Evolutionary conservation across 2,888 invertebrate species (phyloP), one percentile per base, ranked within the genome.

Genomic region (Achlya flavicornis): DNA sequence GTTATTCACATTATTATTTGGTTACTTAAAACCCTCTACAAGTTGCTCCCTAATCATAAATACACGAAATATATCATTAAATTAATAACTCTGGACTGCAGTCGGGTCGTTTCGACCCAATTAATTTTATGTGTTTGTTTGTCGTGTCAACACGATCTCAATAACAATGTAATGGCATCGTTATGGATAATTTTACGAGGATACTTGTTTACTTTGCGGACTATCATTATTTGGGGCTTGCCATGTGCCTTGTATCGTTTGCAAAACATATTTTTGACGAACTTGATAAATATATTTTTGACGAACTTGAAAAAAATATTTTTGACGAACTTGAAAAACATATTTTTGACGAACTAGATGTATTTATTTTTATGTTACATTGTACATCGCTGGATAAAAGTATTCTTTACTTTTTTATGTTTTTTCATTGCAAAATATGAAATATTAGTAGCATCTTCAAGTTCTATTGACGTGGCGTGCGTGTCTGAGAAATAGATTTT

Each of bases 41-140:
- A n/a, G 10, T 14, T 12, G 53, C 53, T 19, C n/a, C 53, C 53
- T 19, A 3, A 53, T 53, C 53, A 59, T 59, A 26, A 60, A 59
- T 19, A 41, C 19, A 41, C 38, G 41, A 26, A 53, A 63, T 64
- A 16, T 64, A 57, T 59, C 41, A 64, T 63, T 64, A 63, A 43
- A 35, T 58, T 57, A 57, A 61, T 70, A 58, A 46, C 57, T 19
- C 32, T 6, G 32, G 58, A 61, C 26, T 58, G 57, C 61, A 41
- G 11, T 61, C 58, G 48, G 53, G 58, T n/a, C 46, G 46, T 66
- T 67, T 62, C 62, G 70, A 65, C 62, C 68, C 66, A 67, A 69
- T 73, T 73, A 70, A 66, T 63, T 73, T 70, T 64, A 73, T 63
- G 61, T 57, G 33, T 64, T 63, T 70, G 70, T 71, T 71, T 70